Evolutionary conservation across 2,888 invertebrate species (phyloP).

Genomic region (Bibio marci): DNA sequence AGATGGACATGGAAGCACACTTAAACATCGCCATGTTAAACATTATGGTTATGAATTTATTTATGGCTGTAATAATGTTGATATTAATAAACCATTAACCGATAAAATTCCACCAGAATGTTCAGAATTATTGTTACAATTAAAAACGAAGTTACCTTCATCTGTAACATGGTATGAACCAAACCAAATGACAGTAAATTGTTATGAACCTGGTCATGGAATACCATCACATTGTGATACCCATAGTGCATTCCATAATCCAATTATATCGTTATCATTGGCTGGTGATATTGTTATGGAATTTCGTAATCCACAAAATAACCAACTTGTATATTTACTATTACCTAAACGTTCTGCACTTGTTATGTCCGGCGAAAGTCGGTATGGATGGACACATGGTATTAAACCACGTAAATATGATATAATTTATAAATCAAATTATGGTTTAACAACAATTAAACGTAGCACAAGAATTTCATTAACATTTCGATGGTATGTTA

Average conservation of each 20-base stretch:
- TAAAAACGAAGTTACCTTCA: slow-evolving; percentile 29
- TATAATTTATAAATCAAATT: slow-evolving; percentile 34
- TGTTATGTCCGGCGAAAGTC: slow-evolving; percentile 61
- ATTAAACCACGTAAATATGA: slow-evolving; percentile 76
- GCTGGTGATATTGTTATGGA: slow-evolving; percentile 77
- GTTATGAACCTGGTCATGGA: slow-evolving; percentile 73
- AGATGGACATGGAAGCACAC: slow-evolving; percentile 16
- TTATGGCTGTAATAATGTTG: slow-evolving; percentile 75
- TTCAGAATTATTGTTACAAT: slow-evolving; percentile 37
- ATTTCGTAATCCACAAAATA: slow-evolving; percentile 45
- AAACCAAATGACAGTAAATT: slow-evolving; percentile 74
- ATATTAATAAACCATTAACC: slow-evolving; percentile 44
- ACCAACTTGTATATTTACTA: slow-evolving; percentile 39
- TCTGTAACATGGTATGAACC: slow-evolving; percentile 34
- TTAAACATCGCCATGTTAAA: slow-evolving; percentile 72
- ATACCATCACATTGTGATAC: slow-evolving; percentile 94
- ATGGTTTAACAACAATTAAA: slow-evolving; percentile 35
- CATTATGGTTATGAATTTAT: slow-evolving; percentile 88
- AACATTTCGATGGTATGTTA: slow-evolving; percentile 50
- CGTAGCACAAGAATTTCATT: slow-evolving; percentile 57
- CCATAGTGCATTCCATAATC: slow-evolving; percentile 82
- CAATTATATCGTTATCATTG: slow-evolving; percentile 73
- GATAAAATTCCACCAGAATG: slow-evolving; percentile 54
- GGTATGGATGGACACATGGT: slow-evolving; percentile 76
- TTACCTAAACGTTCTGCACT: slow-evolving; percentile 57